A percentile compares a stretch with the other conserved stretches of the same genome.
Conservation (phyloP, 2,888 invertebrate species). For the Platycnemis pennipes region DNA sequence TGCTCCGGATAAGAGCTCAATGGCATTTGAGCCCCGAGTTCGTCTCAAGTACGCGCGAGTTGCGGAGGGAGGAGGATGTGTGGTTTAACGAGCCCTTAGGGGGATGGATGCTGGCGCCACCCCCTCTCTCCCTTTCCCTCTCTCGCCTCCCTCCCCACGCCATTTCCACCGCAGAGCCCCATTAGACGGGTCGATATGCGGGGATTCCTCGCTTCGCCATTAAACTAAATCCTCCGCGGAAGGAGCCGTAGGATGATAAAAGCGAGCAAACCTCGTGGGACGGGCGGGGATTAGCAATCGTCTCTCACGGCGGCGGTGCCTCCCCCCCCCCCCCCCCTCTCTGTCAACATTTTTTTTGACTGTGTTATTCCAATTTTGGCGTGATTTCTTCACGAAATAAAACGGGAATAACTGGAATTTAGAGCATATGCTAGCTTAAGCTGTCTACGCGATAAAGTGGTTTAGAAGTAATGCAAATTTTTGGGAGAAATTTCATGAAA, state of each 20-base stretch:
- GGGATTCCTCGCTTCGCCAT: conserved; percentile 29
- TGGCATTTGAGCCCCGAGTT: conserved; percentile 31
- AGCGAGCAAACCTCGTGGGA: conserved; percentile 2
- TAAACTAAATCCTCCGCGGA: conserved; percentile 59
- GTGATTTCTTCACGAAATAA: background rate
- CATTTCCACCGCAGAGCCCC: conserved; percentile 63
- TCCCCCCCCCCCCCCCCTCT: background rate
- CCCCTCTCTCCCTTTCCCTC: background rate
- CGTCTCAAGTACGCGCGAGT: conserved; percentile 60
- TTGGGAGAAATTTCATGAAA: too few species aligned
- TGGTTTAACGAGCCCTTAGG: conserved; percentile 64
- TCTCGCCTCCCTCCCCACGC: conserved; percentile 17
- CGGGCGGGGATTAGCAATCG: conserved; percentile 32
- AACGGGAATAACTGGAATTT: background rate
- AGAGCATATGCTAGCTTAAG: background rate
- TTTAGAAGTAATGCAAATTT: too few species aligned
- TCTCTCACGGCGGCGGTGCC: background rate
- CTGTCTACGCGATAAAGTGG: too few species aligned
- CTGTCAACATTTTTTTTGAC: background rate
- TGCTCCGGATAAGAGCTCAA: conserved; percentile 48
- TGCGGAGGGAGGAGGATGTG: conserved; percentile 38
- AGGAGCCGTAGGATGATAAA: conserved; percentile 23
- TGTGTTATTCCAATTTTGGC: conserved; percentile 20
- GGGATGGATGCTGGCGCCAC: background rate
- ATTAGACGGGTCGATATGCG: conserved; percentile 67